Percentiles rank a stretch among this genome's conserved stretches.
Evolutionary conservation across 2,797 vertebrate genomes (phyloP).

Genomic region (Synaphobranchus kaupii): DNA sequence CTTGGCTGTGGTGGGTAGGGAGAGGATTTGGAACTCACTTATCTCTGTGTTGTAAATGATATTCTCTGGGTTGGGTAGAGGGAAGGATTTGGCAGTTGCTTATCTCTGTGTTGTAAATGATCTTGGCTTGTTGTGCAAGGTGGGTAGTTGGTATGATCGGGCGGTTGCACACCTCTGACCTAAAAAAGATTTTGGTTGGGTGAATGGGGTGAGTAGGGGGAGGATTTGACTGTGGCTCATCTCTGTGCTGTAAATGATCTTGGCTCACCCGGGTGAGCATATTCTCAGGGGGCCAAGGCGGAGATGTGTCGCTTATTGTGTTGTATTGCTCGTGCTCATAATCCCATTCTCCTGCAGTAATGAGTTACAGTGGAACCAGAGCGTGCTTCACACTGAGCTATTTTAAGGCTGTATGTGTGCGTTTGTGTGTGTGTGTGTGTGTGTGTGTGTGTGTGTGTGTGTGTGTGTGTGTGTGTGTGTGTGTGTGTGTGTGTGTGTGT

Average conservation of each 20-base stretch:
- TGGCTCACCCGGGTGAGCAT: background rate
- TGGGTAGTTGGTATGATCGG: background rate
- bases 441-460: background rate
- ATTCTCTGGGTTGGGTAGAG: background rate
- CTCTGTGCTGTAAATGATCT: background rate
- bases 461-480: slow-evolving; percentile 15
- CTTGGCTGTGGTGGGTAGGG: background rate
- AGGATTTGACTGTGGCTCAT: background rate
- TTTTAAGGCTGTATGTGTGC: slow-evolving; percentile 1
- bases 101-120: background rate
- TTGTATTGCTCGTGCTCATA: background rate
- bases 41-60: background rate
- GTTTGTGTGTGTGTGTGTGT: background rate
- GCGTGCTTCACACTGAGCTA: background rate
- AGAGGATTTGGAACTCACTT: background rate
- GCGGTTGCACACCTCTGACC: background rate
- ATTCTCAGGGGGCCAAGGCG: background rate
- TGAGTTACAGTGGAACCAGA: background rate
- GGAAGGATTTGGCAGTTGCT: slow-evolving; percentile 2
- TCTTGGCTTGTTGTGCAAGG: background rate
- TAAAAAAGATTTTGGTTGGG: background rate
- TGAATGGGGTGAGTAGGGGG: background rate
- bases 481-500: slow-evolving; percentile 28
- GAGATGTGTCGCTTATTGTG: background rate
- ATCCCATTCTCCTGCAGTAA: background rate